Percentiles rank a stretch among this genome's conserved stretches.
phyloP scores from a whole-genome alignment of 92 coral and sea anemone species.

The Heliopora coerulea region DNA sequence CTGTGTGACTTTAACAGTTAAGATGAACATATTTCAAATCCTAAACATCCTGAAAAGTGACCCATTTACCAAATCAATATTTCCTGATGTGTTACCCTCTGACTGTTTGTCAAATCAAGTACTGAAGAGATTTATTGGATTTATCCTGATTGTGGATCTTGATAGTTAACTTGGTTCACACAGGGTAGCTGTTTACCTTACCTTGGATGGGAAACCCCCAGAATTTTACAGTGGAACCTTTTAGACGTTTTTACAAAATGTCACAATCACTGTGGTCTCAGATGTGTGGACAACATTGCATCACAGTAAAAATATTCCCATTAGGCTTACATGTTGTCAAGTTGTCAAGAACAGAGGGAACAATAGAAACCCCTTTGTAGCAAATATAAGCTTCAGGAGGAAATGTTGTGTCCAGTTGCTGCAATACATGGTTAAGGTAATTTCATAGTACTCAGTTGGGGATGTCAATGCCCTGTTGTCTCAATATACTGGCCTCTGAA shows the following conservation, averaged over 20 bases:
- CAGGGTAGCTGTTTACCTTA: constrained; percentile 33
- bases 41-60: constrained; percentile 32
- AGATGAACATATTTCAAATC: constrained; percentile 25
- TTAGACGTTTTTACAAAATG: constrained; percentile 18
- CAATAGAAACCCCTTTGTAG: no score
- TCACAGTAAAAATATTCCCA: constrained; percentile 42
- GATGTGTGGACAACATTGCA: constrained; percentile 61
- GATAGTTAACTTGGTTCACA: constrained; percentile 27
- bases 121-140: constrained; percentile 1
- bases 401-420: no score
- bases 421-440: no score
- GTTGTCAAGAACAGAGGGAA: no score
- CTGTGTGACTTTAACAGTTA: constrained; percentile 29
- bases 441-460: no score
- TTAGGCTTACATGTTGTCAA: no score
- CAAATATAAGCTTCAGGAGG: no score
- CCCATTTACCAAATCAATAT: constrained; percentile 30
- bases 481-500: no score
- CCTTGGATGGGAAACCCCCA: constrained; percentile 42
- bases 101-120: constrained; percentile 42
- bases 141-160: constrained; percentile 18
- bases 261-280: constrained; percentile 44
- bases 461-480: no score
- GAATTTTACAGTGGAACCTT: constrained; percentile 21
- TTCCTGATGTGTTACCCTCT: constrained; percentile 34